Base-by-base conservation (phyloP, 2,113 vertebrate genomes). In the Pimephales promelas region DNA sequence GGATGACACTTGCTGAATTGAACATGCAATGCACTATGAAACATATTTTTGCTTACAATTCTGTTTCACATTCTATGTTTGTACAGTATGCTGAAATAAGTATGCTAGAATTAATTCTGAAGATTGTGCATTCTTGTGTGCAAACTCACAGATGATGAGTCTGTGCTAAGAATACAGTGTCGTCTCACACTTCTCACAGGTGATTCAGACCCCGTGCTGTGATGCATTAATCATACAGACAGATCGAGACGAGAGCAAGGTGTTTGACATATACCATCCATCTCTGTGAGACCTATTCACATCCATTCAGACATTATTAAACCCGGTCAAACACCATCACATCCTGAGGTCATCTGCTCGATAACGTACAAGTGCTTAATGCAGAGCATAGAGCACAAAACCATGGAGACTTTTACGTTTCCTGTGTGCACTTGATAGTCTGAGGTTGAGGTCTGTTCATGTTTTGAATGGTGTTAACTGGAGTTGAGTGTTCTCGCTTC, bases 171-270 rank as follows among this genome's bases (percentile, higher is more conserved):
- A 73, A 84, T 85, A 82, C 54, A 66, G 22, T 1, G 36, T 49
- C 24, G 45, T 49, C 57, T 79, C 76, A 16, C 74, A 64, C 43
- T 84, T 4, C 20, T 80, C 64, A 71, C 71, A 49, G 81, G 28
- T 54, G 24, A 57, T 26, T 34, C 59, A 26, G 28, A 36, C 54
- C 31, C 79, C 73, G 28, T 31, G 31, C 47, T 80, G 79, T 79
- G 57, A 40, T 40, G 82, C 82, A 88, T 88, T 86, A 88, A 86
- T 88, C 84, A 84, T 83, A 40, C 57, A 84, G 57, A 54, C 68
- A 59, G 54, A 22, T 10, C 14, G 73, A 83, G 83, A 18, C 20
- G 73, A 83, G 83, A 86, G 66, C 68, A 5, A 45, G 68, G 43
- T 70, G 66, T 79, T 70, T 75, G 87, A 86, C 85, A 79, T 43